A percentile compares a stretch with the other conserved stretches of the same genome.
phyloP scores from a whole-genome alignment of 2,888 invertebrate genomes.

The Rhimphoctona megacephalus region DNA sequence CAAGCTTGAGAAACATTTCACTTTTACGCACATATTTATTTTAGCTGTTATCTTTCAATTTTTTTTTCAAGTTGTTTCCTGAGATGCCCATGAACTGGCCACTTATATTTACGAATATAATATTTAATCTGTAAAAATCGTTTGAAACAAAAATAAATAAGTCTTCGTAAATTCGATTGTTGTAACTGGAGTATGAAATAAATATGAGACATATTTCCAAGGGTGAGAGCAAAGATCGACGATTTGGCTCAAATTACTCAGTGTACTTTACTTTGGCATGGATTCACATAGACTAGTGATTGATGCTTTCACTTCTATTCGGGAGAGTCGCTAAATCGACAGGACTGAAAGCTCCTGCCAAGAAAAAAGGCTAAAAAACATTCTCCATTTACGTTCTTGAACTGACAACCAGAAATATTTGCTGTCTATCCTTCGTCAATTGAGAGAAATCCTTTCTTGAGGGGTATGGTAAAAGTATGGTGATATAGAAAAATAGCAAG shows the following conservation, averaged over 20 bases:
- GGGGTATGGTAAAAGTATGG: constrained; percentile 34
- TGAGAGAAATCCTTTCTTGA: constrained; percentile 53
- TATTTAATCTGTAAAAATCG: background rate
- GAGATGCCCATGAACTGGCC: background rate
- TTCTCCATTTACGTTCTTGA: constrained; percentile 53
- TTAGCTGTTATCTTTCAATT: background rate
- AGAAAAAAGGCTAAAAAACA: constrained; percentile 35
- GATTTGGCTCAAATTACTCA: background rate
- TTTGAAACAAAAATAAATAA: background rate
- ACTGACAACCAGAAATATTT: constrained; percentile 51
- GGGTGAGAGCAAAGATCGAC: background rate
- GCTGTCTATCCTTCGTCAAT: constrained; percentile 50
- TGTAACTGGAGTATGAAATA: constrained; percentile 1
- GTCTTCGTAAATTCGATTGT: background rate
- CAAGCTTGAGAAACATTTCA: background rate
- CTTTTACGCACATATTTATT: background rate
- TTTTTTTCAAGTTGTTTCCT: background rate
- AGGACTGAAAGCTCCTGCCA: constrained; percentile 38
- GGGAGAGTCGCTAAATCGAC: constrained; percentile 59
- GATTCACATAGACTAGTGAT: constrained; percentile 42
- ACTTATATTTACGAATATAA: background rate
- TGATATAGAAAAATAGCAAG: constrained; percentile 23
- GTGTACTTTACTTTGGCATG: constrained; percentile 3
- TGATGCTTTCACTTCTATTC: constrained; percentile 52
- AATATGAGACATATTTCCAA: background rate